Percentiles rank a stretch among this genome's conserved stretches.
phyloP scores from a whole-genome alignment of 1,140 invertebrate species.

The Lasioglossum albipes region DNA sequence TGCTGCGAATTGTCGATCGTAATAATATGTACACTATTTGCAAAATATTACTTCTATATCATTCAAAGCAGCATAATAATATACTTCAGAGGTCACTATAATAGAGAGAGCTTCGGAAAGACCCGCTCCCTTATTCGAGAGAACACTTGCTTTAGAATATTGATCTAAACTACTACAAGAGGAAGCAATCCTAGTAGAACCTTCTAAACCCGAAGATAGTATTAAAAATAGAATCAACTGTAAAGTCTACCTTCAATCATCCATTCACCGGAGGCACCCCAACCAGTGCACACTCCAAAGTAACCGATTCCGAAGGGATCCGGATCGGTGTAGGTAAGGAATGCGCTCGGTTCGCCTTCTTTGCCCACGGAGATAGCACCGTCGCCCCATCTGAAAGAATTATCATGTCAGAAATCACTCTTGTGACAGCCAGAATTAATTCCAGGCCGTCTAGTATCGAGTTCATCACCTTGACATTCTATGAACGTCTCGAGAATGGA shows the following conservation, averaged over 20 bases:
- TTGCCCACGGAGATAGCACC: conserved; percentile 84
- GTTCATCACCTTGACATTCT: no score
- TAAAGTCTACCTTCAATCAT: conserved; percentile 85
- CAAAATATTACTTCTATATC: neutral
- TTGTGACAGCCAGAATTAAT: no score
- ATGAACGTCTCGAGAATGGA: no score
- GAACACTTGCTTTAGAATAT: neutral
- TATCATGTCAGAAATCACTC: neutral
- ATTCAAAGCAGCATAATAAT: neutral
- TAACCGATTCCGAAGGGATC: conserved; percentile 85
- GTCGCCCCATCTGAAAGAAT: conserved; percentile 82
- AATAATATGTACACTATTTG: neutral
- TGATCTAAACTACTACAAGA: neutral
- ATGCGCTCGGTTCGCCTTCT: conserved; percentile 85
- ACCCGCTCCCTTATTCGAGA: no score
- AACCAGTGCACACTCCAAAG: conserved; percentile 91
- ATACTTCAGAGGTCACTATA: no score
- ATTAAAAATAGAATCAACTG: neutral
- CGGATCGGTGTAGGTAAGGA: conserved; percentile 86
- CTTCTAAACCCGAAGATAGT: neutral
- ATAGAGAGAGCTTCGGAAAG: no score
- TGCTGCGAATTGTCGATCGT: neutral
- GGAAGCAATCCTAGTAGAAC: neutral
- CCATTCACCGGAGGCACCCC: conserved; percentile 91
- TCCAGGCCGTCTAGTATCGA: no score